phyloP scores from a whole-genome alignment of 2,797 vertebrate species.

The Enteromius treurensis region DNA sequence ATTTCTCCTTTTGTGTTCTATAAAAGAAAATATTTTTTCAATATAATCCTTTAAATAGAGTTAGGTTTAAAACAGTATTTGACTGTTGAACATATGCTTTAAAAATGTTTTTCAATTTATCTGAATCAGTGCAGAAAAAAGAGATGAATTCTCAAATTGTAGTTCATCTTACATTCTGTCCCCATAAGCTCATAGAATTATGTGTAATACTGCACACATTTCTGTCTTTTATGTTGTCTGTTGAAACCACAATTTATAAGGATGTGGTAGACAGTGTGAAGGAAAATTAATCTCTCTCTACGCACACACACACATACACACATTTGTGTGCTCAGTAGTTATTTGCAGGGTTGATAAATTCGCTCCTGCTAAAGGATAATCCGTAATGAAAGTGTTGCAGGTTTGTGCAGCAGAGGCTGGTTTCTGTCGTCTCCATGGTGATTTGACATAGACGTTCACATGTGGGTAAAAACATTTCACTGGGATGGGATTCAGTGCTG shows the following conservation, averaged over 20 bases:
- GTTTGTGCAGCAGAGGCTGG: constrained; percentile 48
- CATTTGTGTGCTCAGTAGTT: constrained; percentile 41
- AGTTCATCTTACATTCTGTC: constrained; percentile 17
- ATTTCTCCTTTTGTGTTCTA: background rate
- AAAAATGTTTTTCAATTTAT: background rate
- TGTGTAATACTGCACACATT: constrained; percentile 13
- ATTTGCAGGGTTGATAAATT: constrained; percentile 52
- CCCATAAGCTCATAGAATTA: constrained; percentile 1
- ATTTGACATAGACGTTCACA: constrained; percentile 56
- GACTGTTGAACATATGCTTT: background rate
- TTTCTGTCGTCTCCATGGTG: constrained; percentile 61
- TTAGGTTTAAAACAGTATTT: background rate
- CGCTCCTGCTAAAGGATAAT: constrained; percentile 54
- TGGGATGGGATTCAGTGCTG: constrained; percentile 43
- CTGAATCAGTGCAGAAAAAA: background rate
- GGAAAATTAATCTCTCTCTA: constrained; percentile 40
- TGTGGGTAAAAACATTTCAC: constrained; percentile 48
- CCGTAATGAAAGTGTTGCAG: constrained; percentile 56
- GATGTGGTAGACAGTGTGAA: constrained; percentile 15
- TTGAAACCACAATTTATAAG: constrained; percentile 32
- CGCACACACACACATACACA: constrained; percentile 28
- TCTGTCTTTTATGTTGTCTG: constrained; percentile 17
- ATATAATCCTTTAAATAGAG: no score
- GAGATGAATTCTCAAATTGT: background rate
- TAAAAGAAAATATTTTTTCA: background rate